Evolutionary conservation across 2,888 invertebrate genomes (phyloP), one percentile per base, ranked within the genome.

Genomic region (Cantharis rustica): DNA sequence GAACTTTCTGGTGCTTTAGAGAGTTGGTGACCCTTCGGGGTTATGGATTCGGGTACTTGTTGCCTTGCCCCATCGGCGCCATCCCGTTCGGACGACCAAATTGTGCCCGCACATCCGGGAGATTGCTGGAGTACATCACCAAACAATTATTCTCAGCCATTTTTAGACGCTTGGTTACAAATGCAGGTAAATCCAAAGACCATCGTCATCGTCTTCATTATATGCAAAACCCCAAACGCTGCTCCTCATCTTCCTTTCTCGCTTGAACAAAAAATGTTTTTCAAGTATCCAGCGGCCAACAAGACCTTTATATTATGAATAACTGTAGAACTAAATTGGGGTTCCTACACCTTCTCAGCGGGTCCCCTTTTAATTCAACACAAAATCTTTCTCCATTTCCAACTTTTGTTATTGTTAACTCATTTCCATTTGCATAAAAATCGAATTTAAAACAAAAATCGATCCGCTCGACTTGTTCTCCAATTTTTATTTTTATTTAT

Each of bases 61-160:
- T 87, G 86, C 81, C 83, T 87, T 82, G 85, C 87, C 85, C 86
- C 87, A 82, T 82, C 86, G 86, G 86, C 86, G 82, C 84, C 85
- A 79, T 83, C 85, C 78, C 86, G 84, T 88, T 89, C 64, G 86
- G 90, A 82, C 88, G 86, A 86, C 80, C 87, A 87, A 81, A 87
- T 87, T 77, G 87, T 87, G 64, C 87, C 87, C 73, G 87, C 87
- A 31, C 87, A 87, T 83, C 85, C 85, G 63, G 84, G 82, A 84
- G 88, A 83, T 81, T 89, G 85, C 88, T 91, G 86, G 88, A 89
- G 82, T 88, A 89, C 81, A 87, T 83, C 82, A 89, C 89, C 77
- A 69, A 84, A 80, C 75, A 81, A 82, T 72, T 82, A 83, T 70
- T 82, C 84, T 64, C 86, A 86, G 79, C 85, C 80, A 88, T 90